A percentile compares a stretch with the other conserved stretches of the same genome.
These are phyloP conservation scores for Ophioninae sp. DNA, from an alignment of 2,888 invertebrate genomes.

Conservation along the genomic window DNA sequence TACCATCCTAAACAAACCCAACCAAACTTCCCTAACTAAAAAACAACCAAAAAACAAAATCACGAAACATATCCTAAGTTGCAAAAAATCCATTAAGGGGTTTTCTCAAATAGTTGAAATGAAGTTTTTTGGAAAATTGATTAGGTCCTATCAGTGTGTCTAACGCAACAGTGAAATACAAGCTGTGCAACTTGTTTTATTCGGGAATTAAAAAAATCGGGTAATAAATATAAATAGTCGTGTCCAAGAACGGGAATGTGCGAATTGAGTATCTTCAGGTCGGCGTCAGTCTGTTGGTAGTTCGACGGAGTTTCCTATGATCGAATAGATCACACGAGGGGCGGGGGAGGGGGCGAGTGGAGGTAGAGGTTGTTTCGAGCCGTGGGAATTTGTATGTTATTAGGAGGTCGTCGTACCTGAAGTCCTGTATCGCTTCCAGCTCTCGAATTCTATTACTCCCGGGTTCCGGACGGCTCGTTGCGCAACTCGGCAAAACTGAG, in stretches of 20 bases:
- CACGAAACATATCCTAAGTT: no score
- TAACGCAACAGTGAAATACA: no score
- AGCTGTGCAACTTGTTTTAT: neutral
- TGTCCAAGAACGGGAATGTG: neutral
- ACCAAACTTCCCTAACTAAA: no score
- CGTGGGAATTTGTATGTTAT: slow-evolving; percentile 55
- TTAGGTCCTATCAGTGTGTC: no score
- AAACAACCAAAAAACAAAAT: no score
- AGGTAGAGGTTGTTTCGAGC: slow-evolving; percentile 27
- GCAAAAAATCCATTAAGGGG: no score
- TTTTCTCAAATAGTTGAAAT: no score
- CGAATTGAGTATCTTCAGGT: neutral
- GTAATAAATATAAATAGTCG: slow-evolving; percentile 13
- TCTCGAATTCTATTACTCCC: slow-evolving; percentile 50
- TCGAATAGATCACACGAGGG: slow-evolving; percentile 23
- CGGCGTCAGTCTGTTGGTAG: neutral
- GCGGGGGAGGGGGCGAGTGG: no score
- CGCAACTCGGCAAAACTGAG: slow-evolving; percentile 61
- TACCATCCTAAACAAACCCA: no score
- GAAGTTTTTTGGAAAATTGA: no score
- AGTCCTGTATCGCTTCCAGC: slow-evolving; percentile 37
- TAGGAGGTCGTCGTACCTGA: slow-evolving; percentile 49
- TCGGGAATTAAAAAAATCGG: neutral
- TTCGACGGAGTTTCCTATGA: slow-evolving; percentile 15
- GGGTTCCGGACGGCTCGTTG: slow-evolving; percentile 50